Conservation (phyloP, 2,113 vertebrate species). For the Callionymus lyra region DNA sequence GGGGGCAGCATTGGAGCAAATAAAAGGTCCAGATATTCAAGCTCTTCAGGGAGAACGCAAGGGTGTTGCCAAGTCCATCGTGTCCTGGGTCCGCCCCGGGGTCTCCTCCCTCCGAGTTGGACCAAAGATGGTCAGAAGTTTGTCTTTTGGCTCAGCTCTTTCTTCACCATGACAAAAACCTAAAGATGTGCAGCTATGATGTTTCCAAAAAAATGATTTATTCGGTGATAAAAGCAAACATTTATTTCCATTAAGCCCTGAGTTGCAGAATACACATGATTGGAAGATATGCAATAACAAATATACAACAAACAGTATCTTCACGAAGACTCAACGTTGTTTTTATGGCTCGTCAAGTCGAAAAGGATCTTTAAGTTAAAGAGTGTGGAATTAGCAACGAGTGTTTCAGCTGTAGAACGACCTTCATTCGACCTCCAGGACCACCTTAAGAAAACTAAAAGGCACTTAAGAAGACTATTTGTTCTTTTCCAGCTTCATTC, state of each 20-base stretch:
- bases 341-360: slow-evolving; percentile 39
- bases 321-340: slow-evolving; percentile 9
- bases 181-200: neutral
- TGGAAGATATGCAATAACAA: slow-evolving; percentile 29
- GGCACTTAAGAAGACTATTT: slow-evolving; percentile 44
- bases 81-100: too few relatives aligned
- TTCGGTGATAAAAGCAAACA: slow-evolving; percentile 32
- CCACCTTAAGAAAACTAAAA: slow-evolving; percentile 22
- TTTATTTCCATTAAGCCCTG: slow-evolving; percentile 52
- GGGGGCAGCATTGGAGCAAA: too few relatives aligned
- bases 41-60: too few relatives aligned
- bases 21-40: too few relatives aligned
- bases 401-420: too few relatives aligned
- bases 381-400: slow-evolving; percentile 37
- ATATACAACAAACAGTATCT: too few relatives aligned
- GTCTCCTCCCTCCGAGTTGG: too few relatives aligned
- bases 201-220: slow-evolving; percentile 24
- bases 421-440: slow-evolving; percentile 8
- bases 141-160: too few relatives aligned
- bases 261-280: slow-evolving; percentile 37
- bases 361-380: slow-evolving; percentile 15
- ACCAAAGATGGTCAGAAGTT: too few relatives aligned
- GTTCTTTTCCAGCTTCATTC: too few relatives aligned
- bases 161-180: too few relatives aligned
- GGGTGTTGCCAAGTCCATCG: too few relatives aligned